A percentile compares a stretch with the other conserved stretches of the same genome.
Evolutionary conservation across 1,140 invertebrate species (phyloP).

Genomic region (Drosophila chauvacae): DNA sequence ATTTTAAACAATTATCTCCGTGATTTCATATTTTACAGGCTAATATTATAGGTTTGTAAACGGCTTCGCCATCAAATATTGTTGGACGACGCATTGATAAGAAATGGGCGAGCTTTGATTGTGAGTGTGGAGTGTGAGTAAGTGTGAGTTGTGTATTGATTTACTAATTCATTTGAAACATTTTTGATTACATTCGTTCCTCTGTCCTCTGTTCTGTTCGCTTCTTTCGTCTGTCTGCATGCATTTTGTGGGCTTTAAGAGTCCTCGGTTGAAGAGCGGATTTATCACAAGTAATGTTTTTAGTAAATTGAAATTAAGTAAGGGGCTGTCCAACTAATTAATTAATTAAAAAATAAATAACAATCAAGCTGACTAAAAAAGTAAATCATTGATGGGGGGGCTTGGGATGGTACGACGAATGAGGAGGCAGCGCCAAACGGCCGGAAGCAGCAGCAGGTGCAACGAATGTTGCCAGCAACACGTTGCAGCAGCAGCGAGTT

Average conservation of each 20-base stretch:
- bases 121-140: constrained; percentile 16
- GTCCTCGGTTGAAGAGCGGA: constrained; percentile 27
- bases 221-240: constrained; percentile 22
- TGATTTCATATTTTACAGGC: constrained; percentile 56
- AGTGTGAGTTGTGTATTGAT: constrained; percentile 17
- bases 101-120: constrained; percentile 12
- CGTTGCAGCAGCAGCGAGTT: constrained; percentile 41
- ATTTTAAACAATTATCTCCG: constrained; percentile 63
- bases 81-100: constrained; percentile 68
- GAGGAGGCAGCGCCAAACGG: constrained; percentile 29
- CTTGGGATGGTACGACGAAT: constrained; percentile 22
- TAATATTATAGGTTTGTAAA: constrained; percentile 58
- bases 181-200: constrained; percentile 19
- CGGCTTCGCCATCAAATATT: constrained; percentile 66
- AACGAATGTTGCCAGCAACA: constrained; percentile 73
- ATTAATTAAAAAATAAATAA: constrained; percentile 76
- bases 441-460: constrained; percentile 19
- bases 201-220: constrained; percentile 8
- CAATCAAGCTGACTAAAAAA: constrained; percentile 68
- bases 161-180: constrained; percentile 47
- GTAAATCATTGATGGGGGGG: constrained; percentile 46
- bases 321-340: constrained; percentile 29
- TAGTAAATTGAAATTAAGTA: constrained; percentile 36
- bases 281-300: constrained; percentile 52
- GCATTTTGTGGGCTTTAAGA: constrained; percentile 3